These are phyloP conservation scores for Bradynema listronoti DNA, from an alignment of 1,140 invertebrate species.

Conservation along the genomic window DNA sequence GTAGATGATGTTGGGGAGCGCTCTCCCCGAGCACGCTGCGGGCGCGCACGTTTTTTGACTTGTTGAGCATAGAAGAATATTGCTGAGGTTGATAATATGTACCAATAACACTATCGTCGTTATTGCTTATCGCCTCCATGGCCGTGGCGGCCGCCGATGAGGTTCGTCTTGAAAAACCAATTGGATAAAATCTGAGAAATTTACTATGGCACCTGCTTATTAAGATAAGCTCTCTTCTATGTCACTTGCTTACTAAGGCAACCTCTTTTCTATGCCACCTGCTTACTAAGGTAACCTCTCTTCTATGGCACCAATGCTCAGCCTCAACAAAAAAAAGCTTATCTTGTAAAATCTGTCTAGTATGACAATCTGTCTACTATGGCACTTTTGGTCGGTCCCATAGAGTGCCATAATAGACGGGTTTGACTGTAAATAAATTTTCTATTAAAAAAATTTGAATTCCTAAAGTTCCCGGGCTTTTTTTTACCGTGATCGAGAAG, in stretches of 20 bases:
- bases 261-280: not conserved
- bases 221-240: not conserved
- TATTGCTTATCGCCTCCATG: not conserved
- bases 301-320: no score
- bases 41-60: constrained; percentile 55
- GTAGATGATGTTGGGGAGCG: no score
- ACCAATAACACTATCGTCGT: not conserved
- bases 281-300: no score
- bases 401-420: no score
- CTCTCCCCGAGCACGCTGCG: no score
- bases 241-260: constrained; percentile 2
- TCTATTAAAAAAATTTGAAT: no score
- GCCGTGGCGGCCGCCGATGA: not conserved
- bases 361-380: constrained; percentile 16
- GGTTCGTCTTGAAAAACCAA: not conserved
- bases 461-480: no score
- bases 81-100: not conserved
- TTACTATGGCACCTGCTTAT: not conserved
- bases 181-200: not conserved
- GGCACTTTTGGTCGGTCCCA: no score
- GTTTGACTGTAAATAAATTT: no score
- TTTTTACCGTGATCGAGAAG: no score
- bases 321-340: no score
- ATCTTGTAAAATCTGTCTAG: not conserved
- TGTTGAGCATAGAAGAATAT: no score